Conservation (phyloP, 2,113 vertebrate species). For the Elaphurus davidianus region DNA sequence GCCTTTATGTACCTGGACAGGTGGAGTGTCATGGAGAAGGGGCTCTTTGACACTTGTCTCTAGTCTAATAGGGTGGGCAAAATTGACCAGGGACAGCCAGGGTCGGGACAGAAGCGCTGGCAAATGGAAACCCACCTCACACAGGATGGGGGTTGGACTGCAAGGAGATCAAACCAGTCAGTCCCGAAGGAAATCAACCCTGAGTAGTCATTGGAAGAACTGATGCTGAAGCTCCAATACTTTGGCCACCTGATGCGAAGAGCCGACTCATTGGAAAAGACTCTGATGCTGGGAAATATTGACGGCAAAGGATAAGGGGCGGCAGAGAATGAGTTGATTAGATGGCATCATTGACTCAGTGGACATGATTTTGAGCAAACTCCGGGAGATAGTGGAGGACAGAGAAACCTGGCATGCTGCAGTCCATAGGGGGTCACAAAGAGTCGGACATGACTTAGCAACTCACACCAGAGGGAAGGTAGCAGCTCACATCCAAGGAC, state of each 20-base stretch:
- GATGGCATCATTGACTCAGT: background rate
- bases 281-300: background rate
- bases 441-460: background rate
- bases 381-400: background rate
- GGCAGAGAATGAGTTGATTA: background rate
- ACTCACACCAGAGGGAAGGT: background rate
- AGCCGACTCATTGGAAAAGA: background rate
- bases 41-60: accelerated
- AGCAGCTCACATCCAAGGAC: background rate
- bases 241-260: background rate
- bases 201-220: background rate
- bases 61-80: background rate
- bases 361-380: background rate
- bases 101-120: accelerated
- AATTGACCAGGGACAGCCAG: background rate
- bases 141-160: background rate
- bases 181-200: background rate
- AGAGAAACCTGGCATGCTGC: background rate
- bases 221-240: background rate
- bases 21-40: accelerated
- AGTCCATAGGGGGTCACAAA: background rate
- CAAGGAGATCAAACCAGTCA: background rate
- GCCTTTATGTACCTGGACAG: accelerated
- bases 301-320: background rate
- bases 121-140: background rate